phyloP scores from a whole-genome alignment of 1,140 invertebrate species.

The Cardiocondyla obscurior region DNA sequence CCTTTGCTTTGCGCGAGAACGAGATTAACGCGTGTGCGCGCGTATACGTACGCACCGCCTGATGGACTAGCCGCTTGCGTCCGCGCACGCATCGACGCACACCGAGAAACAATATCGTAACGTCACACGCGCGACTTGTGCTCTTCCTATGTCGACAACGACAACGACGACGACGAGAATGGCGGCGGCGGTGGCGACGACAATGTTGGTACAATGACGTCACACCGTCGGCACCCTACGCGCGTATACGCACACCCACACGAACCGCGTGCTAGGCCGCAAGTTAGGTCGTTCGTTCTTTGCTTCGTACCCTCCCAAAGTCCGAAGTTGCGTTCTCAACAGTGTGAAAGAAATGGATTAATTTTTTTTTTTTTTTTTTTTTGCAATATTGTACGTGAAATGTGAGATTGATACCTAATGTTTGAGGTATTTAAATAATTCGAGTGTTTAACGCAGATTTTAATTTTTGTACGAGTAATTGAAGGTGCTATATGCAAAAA shows the following conservation, averaged over 20 bases:
- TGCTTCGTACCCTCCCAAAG: not conserved
- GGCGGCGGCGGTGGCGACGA: not conserved
- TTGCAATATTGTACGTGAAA: not conserved
- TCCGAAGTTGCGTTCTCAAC: not conserved
- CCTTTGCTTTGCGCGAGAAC: conserved; percentile 52
- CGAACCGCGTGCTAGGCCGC: not conserved
- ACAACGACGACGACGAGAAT: not conserved
- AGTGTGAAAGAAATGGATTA: not conserved
- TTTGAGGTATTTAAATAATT: too few species aligned
- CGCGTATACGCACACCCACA: conserved; percentile 37
- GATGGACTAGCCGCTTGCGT: not conserved
- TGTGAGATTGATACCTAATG: too few species aligned
- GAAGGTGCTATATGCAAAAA: too few species aligned
- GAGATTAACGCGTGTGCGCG: conserved; percentile 43
- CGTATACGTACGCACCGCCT: not conserved
- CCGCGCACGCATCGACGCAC: not conserved
- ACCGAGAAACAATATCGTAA: conserved; percentile 51
- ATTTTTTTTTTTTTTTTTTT: too few species aligned
- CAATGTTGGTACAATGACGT: conserved; percentile 54
- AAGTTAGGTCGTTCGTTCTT: not conserved
- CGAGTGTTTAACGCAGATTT: too few species aligned
- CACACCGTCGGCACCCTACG: conserved; percentile 60
- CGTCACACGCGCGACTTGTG: conserved; percentile 61
- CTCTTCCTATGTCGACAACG: conserved; percentile 15
- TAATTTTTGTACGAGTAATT: too few species aligned